Evolutionary conservation across 2,113 vertebrate species (phyloP).

Genomic region (Cichladusa arquata): DNA sequence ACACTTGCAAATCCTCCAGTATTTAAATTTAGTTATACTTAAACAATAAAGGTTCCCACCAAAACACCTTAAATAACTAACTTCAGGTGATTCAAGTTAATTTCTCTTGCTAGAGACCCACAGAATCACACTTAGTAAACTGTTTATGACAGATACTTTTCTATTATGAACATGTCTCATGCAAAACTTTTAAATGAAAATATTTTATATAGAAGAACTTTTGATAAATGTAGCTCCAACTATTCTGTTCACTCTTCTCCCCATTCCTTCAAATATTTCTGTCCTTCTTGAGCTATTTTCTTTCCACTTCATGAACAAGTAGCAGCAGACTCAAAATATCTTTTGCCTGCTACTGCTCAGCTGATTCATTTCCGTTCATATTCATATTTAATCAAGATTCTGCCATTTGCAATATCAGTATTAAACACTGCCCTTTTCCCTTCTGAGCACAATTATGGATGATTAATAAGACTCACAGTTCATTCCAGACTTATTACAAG

Average conservation of each 20-base stretch:
- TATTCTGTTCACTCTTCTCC: background rate
- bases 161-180: background rate
- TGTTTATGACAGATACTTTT: background rate
- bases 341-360: background rate
- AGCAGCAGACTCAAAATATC: slow-evolving; percentile 9
- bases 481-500: background rate
- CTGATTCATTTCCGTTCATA: background rate
- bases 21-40: background rate
- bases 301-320: background rate
- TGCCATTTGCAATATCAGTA: background rate
- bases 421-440: background rate
- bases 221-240: background rate
- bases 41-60: background rate
- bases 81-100: background rate
- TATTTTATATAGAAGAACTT: accelerated
- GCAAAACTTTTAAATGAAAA: background rate
- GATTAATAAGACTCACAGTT: background rate
- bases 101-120: background rate
- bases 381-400: slow-evolving; percentile 43
- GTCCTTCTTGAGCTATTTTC: background rate
- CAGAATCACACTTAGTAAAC: background rate
- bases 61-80: background rate
- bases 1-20: background rate
- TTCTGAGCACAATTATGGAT: slow-evolving; percentile 17
- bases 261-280: background rate